Conservation (phyloP, 1,140 invertebrate genomes). For the Manduca sexta region DNA sequence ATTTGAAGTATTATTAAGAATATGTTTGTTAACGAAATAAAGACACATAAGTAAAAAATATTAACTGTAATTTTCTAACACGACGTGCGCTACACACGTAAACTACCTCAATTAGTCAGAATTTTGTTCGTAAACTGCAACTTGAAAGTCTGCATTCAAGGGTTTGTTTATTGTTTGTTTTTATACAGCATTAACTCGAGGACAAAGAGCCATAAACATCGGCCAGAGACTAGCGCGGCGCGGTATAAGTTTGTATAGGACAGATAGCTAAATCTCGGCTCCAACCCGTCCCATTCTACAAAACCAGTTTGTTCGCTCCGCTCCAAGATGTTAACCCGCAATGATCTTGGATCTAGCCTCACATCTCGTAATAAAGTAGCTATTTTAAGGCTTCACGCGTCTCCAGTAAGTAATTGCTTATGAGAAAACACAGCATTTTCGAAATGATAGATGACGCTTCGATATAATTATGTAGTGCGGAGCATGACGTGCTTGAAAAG, state of each 20-base stretch:
- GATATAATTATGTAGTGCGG: not conserved
- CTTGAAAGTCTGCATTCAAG: too few relatives aligned
- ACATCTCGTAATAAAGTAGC: slow-evolving; percentile 38
- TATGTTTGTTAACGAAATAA: too few relatives aligned
- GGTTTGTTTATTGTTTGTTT: too few relatives aligned
- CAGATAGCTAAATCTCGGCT: slow-evolving; percentile 37
- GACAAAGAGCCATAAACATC: slow-evolving; percentile 15
- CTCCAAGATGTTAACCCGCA: slow-evolving; percentile 23
- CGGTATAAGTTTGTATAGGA: slow-evolving; percentile 3
- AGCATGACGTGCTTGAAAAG: too few relatives aligned
- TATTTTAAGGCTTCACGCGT: slow-evolving; percentile 33
- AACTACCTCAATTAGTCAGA: not conserved
- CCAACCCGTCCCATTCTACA: slow-evolving; percentile 21
- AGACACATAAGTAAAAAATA: too few relatives aligned
- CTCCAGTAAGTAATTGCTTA: slow-evolving; percentile 27
- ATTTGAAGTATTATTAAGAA: too few relatives aligned
- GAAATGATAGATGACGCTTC: not conserved
- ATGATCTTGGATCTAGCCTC: slow-evolving; percentile 15
- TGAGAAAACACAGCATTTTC: slow-evolving; percentile 15
- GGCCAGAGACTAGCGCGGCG: not conserved
- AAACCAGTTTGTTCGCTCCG: slow-evolving; percentile 41
- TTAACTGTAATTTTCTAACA: too few relatives aligned
- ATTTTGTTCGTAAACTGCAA: too few relatives aligned
- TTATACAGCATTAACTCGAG: not conserved
- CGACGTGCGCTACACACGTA: too few relatives aligned